Evolutionary conservation across 2,797 vertebrate genomes (phyloP).

Genomic region (Cottoperca gobio): DNA sequence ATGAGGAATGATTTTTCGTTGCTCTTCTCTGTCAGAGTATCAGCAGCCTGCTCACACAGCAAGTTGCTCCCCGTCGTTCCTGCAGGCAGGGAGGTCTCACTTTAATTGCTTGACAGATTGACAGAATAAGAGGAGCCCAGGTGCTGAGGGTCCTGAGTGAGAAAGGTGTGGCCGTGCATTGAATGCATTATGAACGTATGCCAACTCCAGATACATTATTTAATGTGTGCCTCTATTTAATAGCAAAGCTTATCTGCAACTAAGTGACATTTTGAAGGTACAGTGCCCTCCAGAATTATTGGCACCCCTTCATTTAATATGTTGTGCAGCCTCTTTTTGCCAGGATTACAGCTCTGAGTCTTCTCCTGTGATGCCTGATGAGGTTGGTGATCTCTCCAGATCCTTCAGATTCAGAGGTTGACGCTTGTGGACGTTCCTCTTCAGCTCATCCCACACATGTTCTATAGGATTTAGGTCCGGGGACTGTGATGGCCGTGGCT

Average conservation of each 20-base stretch:
- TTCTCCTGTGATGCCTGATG: too few relatives aligned
- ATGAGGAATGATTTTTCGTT: not conserved
- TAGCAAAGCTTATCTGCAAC: constrained; percentile 41
- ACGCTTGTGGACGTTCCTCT: too few relatives aligned
- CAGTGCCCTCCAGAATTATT: too few relatives aligned
- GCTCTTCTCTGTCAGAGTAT: constrained; percentile 10
- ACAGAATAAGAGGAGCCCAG: constrained; percentile 56
- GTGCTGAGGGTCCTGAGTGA: constrained; percentile 29
- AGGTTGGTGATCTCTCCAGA: too few relatives aligned
- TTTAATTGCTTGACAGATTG: constrained; percentile 64
- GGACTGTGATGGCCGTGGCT: too few relatives aligned
- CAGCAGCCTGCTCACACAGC: constrained; percentile 23
- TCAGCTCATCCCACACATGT: too few relatives aligned
- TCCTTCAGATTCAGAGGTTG: too few relatives aligned
- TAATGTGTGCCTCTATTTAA: constrained; percentile 45
- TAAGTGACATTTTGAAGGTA: constrained; percentile 26
- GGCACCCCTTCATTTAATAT: too few relatives aligned
- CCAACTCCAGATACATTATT: constrained; percentile 42
- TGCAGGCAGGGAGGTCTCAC: constrained; percentile 24
- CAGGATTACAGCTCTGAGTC: too few relatives aligned
- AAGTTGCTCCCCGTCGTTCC: not conserved
- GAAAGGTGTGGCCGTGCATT: constrained; percentile 54
- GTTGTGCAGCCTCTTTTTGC: too few relatives aligned
- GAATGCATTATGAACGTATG: constrained; percentile 52
- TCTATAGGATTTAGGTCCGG: too few relatives aligned